Evolutionary conservation across 1,140 invertebrate genomes (phyloP), one percentile per base, ranked within the genome.

Genomic region (Daktulosphaira vitifoliae): DNA sequence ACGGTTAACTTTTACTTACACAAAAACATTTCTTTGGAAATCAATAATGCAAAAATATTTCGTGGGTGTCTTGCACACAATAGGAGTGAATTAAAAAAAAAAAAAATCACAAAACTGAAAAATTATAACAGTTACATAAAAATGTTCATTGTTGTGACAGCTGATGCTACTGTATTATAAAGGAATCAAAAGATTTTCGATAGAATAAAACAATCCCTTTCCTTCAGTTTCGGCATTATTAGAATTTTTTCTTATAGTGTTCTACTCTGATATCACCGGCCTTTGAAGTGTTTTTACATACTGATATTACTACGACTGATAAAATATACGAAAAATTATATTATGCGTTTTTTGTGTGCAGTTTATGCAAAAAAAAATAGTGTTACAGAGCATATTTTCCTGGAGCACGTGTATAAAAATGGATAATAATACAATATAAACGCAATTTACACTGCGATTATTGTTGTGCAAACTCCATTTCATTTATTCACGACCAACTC

Each of bases 1-100:
- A 56, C 22, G 13, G 38, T 25, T 42, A 59, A 59, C 54, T 59
- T 59, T 33, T 33, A 11, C 11, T 6, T 33, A 33, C 29, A 33
- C 29, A 44, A 59, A 44, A 38, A 7, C 23, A 16, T 44, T 44
- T 44, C n/a, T 4, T 16, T n/a, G 20, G 39, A 46, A 59, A 59
- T 59, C 54, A 59, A 59, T 59, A 59, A 44, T 20, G n/a, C 42
- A 38, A 59, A 39, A 9, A 59, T 23, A 59, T 42, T n/a, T 44
- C 26, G 39, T 26, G n/a, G 22, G 23, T 26, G 23, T 26, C 11
- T 5, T 33, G 5, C 11, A 33, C 29, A 59, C 54, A 59, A 59
- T 59, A 29, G 23, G 39, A 59, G 23, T 26, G 39, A 59, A 59
- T 59, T 18, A 44, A 13, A 59, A 4, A 29, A 23, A 15, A 44